A percentile compares a stretch with the other conserved stretches of the same genome.
phyloP scores from a whole-genome alignment of 2,113 vertebrate genomes.

The Aplodontia rufa region DNA sequence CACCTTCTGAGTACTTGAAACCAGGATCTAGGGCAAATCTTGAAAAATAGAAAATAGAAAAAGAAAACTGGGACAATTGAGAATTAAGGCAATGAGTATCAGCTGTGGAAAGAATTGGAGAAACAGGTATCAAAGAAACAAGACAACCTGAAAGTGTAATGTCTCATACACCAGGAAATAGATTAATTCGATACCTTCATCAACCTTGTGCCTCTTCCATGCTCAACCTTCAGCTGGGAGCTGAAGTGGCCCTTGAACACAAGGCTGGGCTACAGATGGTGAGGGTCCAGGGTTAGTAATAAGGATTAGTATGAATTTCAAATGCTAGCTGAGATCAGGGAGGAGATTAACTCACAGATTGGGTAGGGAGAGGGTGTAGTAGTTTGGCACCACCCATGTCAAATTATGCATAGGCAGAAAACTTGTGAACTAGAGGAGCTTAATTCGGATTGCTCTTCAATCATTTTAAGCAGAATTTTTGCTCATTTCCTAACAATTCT shows the following conservation, averaged over 20 bases:
- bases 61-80: background rate
- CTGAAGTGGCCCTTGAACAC: background rate
- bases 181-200: background rate
- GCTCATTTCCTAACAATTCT: constrained; percentile 48
- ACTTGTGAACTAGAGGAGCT: background rate
- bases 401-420: background rate
- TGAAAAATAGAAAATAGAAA: background rate
- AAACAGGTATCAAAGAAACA: background rate
- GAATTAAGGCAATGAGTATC: background rate
- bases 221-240: background rate
- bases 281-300: background rate
- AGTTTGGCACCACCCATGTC: background rate
- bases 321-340: background rate
- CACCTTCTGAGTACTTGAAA: background rate
- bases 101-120: background rate
- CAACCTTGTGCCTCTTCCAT: background rate
- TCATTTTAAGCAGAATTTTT: constrained; percentile 20
- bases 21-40: background rate
- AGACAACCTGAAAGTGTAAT: background rate
- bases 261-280: background rate
- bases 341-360: background rate
- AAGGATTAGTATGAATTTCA: background rate
- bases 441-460: constrained; percentile 19
- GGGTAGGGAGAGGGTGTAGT: background rate
- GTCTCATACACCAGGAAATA: background rate